phyloP scores from a whole-genome alignment of 2,797 vertebrate species.

The Saxicola maurus region DNA sequence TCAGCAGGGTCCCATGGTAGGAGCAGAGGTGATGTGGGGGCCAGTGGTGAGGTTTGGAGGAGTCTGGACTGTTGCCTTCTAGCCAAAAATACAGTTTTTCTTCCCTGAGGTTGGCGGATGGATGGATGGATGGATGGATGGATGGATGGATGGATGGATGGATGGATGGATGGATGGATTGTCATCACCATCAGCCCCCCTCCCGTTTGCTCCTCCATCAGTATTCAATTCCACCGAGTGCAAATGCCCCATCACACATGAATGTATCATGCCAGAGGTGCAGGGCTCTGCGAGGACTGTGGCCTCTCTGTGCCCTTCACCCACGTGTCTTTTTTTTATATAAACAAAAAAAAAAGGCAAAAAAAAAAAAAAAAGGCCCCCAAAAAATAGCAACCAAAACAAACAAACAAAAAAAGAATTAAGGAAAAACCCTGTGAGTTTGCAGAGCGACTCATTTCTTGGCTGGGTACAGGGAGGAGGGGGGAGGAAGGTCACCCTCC shows the following conservation, averaged over 20 bases:
- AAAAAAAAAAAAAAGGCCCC: not conserved
- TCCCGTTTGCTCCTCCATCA: not conserved
- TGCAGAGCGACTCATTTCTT: not conserved
- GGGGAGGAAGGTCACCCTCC: not conserved
- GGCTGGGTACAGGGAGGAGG: not conserved
- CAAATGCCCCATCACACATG: not conserved
- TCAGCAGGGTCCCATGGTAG: rapidly evolving
- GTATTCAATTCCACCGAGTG: constrained; percentile 4
- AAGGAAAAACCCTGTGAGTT: not conserved
- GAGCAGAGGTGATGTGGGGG: not conserved
- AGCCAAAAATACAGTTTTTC: not conserved
- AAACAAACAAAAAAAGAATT: not conserved
- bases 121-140: not conserved
- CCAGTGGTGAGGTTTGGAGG: not conserved
- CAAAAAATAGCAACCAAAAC: not conserved
- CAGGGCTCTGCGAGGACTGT: not conserved
- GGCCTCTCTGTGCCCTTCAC: not conserved
- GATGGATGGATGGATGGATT: not conserved
- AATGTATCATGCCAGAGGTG: constrained; percentile 64
- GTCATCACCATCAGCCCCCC: not conserved
- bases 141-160: not conserved
- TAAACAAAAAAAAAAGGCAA: not conserved
- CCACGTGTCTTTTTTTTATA: constrained; percentile 14
- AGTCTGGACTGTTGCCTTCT: not conserved
- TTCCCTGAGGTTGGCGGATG: rapidly evolving